Percentiles rank a stretch among this genome's conserved stretches.
Conservation (phyloP, 2,888 invertebrate genomes). For the Nesidiocoris tenuis region DNA sequence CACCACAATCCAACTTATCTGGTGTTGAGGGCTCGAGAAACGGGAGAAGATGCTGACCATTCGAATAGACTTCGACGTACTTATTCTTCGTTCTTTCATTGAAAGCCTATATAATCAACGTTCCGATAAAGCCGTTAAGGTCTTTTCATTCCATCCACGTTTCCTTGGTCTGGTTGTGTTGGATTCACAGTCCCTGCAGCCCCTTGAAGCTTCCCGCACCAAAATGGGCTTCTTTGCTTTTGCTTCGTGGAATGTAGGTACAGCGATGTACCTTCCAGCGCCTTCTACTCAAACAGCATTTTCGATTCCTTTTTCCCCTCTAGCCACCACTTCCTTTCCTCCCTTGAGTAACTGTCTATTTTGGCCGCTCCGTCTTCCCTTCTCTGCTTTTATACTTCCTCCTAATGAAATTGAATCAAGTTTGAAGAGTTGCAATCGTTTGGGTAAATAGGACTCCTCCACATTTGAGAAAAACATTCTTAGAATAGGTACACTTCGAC, state of each 20-base stretch:
- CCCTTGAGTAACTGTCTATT: too few relatives aligned
- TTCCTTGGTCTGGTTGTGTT: not conserved
- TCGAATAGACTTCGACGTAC: constrained; percentile 26
- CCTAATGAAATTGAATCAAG: constrained; percentile 7
- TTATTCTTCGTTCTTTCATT: constrained; percentile 17
- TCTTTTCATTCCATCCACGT: constrained; percentile 19
- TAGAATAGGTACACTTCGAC: too few relatives aligned
- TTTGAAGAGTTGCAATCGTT: constrained; percentile 32
- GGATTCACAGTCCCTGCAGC: not conserved
- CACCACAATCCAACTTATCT: constrained; percentile 37
- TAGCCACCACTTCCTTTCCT: too few relatives aligned
- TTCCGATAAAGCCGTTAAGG: constrained; percentile 36
- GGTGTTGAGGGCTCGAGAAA: not conserved
- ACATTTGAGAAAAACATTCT: not conserved
- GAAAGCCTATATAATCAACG: constrained; percentile 39
- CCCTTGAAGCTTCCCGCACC: not conserved
- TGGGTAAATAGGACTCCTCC: not conserved
- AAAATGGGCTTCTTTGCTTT: not conserved
- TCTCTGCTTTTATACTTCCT: not conserved
- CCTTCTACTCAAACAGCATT: constrained; percentile 23
- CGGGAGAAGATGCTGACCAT: constrained; percentile 27
- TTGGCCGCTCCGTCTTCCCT: not conserved
- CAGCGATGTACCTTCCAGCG: not conserved
- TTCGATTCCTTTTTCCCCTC: not conserved
- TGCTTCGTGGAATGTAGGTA: not conserved